These are phyloP conservation scores for Barypeithes pellucidus DNA, from an alignment of 2,888 invertebrate species.

Conservation along the genomic window DNA sequence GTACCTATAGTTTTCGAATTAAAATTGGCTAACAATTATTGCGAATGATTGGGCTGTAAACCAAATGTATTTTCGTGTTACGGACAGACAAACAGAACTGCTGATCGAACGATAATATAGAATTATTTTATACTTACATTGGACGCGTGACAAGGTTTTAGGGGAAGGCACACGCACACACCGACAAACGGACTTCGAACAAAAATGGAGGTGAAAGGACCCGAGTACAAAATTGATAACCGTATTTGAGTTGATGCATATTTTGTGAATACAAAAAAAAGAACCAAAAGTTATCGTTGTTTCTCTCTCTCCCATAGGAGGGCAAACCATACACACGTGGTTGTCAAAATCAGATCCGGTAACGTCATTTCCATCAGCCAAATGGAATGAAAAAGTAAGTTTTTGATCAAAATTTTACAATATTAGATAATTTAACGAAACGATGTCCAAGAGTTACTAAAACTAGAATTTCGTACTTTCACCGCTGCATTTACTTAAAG, in stretches of 20 bases:
- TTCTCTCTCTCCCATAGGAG: slow-evolving; percentile 23
- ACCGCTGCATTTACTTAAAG: too few species aligned
- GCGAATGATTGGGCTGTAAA: slow-evolving; percentile 13
- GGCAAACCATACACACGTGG: slow-evolving; percentile 12
- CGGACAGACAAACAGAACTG: too few species aligned
- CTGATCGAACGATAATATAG: neutral
- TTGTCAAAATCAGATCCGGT: slow-evolving; percentile 11
- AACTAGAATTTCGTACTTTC: too few species aligned
- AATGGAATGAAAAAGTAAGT: slow-evolving; percentile 14
- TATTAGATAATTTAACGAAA: neutral
- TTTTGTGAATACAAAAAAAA: too few species aligned
- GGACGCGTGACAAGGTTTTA: neutral
- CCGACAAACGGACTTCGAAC: too few species aligned
- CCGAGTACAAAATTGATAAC: neutral
- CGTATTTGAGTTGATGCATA: too few species aligned
- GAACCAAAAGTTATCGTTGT: neutral
- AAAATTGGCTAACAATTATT: neutral
- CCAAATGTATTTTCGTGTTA: neutral
- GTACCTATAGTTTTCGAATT: neutral
- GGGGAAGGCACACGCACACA: neutral
- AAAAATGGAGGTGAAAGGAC: neutral
- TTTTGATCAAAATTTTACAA: slow-evolving; percentile 12
- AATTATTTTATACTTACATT: neutral
- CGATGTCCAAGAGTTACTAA: too few species aligned
- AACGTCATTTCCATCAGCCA: neutral